Evolutionary conservation across 2,888 invertebrate genomes (phyloP), one percentile per base, ranked within the genome.

Genomic region (Venusia cambrica): DNA sequence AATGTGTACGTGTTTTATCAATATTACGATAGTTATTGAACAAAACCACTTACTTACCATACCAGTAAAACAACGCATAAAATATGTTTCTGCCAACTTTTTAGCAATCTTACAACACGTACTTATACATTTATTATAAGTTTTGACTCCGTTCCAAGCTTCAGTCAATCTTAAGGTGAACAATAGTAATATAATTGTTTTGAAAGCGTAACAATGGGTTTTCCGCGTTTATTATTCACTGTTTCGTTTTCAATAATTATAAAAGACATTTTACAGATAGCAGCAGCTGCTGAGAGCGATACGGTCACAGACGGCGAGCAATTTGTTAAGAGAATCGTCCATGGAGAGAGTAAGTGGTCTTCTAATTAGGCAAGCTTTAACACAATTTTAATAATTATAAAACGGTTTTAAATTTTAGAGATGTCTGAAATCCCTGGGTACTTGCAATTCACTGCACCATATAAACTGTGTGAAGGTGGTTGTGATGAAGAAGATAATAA

Each of bases 381-480:
- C n/a, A 16, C 16, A 31, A 11, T 25, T 28, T 33, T 33, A 21
- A 26, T 29, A 18, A 26, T 30, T 36, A 42, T 22, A 11, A 32
- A 38, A 27, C 10, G 7, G 18, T 32, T 9, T 38, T 38, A 22
- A 15, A 55, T 76, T 78, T 62, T 77, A 81, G 78, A 61, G 36
- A 40, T 54, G 30, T 16, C 45, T 24, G 20, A 48, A 11, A 57
- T 29, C 15, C 72, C 75, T 1, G 62, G 50, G 26, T 48, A 61
- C 17, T 56, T 81, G 40, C 37, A 69, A 37, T 84, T 84, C 42
- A 83, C 81, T 26, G 81, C 81, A 9, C 81, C 83, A 5, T 79
- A 68, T 47, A 75, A 56, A 55, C 45, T 83, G 5, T 75, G 74
- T 45, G 60, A 70, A 5, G 71, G 72, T 6, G 67, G 60, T 11